A percentile compares a stretch with the other conserved stretches of the same genome.
phyloP scores from a whole-genome alignment of 2,797 vertebrate genomes.

The Manis javanica region DNA sequence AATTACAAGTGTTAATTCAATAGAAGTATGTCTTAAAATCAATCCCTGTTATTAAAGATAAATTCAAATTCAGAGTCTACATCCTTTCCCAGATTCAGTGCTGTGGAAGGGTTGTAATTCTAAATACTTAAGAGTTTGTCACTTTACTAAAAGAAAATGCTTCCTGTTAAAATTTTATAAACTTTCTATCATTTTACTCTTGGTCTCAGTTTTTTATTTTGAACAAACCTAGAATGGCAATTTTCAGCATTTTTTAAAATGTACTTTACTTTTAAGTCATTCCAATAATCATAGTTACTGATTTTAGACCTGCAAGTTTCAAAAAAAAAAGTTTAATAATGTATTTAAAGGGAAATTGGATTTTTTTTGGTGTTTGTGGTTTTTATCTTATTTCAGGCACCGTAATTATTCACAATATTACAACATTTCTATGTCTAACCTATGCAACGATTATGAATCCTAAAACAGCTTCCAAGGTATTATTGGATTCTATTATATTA shows the following conservation, averaged over 20 bases:
- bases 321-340: slow-evolving; percentile 54
- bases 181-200: slow-evolving; percentile 40
- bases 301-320: slow-evolving; percentile 53
- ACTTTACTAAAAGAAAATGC: slow-evolving; percentile 44
- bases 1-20: slow-evolving; percentile 53
- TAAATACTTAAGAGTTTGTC: background rate
- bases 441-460: slow-evolving; percentile 48
- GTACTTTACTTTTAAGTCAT: slow-evolving; percentile 53
- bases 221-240: slow-evolving; percentile 39
- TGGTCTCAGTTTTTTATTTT: slow-evolving; percentile 35
- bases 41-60: slow-evolving; percentile 43
- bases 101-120: slow-evolving; percentile 18
- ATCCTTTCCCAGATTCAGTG: slow-evolving; percentile 44
- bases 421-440: slow-evolving; percentile 66
- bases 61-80: slow-evolving; percentile 60
- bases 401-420: slow-evolving; percentile 79
- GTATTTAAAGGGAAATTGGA: too few species aligned
- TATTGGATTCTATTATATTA: slow-evolving; percentile 49
- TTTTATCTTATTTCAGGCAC: slow-evolving; percentile 83
- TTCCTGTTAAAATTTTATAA: slow-evolving; percentile 20
- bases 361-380: slow-evolving; percentile 71
- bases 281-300: slow-evolving; percentile 63
- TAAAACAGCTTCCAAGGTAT: slow-evolving; percentile 64
- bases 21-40: slow-evolving; percentile 57
- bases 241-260: slow-evolving; percentile 50